Conservation (phyloP, 2,113 vertebrate genomes). For the Microtus pennsylvanicus region DNA sequence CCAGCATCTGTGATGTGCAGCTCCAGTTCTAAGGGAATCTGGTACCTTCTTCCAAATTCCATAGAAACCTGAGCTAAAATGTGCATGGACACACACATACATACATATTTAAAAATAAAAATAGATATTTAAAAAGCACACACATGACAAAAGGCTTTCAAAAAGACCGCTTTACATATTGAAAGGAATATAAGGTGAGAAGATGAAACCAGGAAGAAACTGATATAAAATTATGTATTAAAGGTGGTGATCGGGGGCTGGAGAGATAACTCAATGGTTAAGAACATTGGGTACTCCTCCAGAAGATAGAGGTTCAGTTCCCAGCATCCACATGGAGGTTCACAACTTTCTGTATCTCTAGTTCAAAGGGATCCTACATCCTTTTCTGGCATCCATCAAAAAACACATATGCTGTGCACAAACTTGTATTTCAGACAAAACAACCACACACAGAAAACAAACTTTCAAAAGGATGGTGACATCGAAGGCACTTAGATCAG, state of each 20-base stretch:
- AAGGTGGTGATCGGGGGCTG: not conserved
- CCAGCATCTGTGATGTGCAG: too few relatives aligned
- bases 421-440: not conserved
- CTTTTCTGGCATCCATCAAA: not conserved
- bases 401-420: not conserved
- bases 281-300: not conserved
- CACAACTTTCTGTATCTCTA: not conserved
- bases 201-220: not conserved
- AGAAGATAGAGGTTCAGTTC: not conserved
- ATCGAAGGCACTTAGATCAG: not conserved
- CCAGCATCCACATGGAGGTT: not conserved
- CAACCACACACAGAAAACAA: not conserved
- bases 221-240: not conserved
- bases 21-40: not conserved
- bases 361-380: not conserved
- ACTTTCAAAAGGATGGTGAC: not conserved
- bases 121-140: not conserved
- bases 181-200: not conserved
- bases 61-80: not conserved
- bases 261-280: not conserved
- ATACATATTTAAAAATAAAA: not conserved
- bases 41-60: too few relatives aligned
- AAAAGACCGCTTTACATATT: not conserved
- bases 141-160: not conserved
- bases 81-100: not conserved